These are phyloP conservation scores for Atta cephalotes DNA, from an alignment of 1,140 invertebrate species.

Conservation along the genomic window DNA sequence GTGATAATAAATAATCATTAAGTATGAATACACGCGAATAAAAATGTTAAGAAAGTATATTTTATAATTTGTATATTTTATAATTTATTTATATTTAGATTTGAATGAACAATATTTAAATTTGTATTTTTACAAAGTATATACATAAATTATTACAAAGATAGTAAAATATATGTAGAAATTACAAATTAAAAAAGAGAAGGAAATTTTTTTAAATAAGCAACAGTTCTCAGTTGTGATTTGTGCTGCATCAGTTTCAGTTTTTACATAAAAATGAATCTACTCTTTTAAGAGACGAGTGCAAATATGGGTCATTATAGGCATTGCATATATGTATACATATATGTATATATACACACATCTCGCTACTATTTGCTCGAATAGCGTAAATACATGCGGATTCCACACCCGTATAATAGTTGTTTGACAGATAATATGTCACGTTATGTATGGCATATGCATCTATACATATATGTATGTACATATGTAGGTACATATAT, in stretches of 20 bases:
- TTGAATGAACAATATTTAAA: background rate
- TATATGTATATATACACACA: constrained; percentile 16
- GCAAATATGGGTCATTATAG: constrained; percentile 46
- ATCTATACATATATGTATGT: background rate
- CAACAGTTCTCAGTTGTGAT: background rate
- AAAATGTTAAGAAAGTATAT: constrained; percentile 10
- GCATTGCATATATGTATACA: constrained; percentile 39
- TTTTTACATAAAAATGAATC: constrained; percentile 1
- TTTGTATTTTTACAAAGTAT: background rate
- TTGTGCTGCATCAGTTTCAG: background rate
- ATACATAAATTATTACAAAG: background rate
- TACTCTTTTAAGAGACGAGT: background rate
- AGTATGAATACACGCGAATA: background rate
- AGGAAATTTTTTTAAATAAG: background rate
- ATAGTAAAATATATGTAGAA: background rate
- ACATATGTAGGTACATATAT: background rate
- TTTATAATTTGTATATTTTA: background rate
- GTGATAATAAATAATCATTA: background rate
- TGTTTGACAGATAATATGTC: constrained; percentile 59
- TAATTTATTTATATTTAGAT: background rate
- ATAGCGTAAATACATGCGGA: constrained; percentile 24
- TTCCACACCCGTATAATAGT: constrained; percentile 32
- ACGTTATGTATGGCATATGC: constrained; percentile 34
- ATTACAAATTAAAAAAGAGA: constrained; percentile 1
- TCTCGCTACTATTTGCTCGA: constrained; percentile 50